These are phyloP conservation scores for Acrobeloides nanus DNA, from an alignment of 2,888 invertebrate species.

Conservation along the genomic window DNA sequence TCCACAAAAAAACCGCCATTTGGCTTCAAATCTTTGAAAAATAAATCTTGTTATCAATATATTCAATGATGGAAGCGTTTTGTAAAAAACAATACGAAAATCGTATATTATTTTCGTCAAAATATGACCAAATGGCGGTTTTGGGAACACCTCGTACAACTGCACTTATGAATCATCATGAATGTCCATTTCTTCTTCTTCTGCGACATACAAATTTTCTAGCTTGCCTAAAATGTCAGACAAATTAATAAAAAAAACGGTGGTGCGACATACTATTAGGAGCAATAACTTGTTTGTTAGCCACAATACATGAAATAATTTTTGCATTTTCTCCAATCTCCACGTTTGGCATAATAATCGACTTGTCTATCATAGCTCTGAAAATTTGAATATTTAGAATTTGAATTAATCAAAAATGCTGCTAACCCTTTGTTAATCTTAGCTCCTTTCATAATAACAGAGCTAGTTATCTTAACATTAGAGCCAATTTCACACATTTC, in stretches of 20 bases:
- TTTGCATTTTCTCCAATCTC: slow-evolving; percentile 34
- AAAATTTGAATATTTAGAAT: slow-evolving; percentile 10
- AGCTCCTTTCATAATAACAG: slow-evolving; percentile 34
- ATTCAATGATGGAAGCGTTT: too few relatives aligned
- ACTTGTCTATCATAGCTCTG: slow-evolving; percentile 33
- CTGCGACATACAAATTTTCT: slow-evolving; percentile 5
- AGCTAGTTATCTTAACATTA: slow-evolving; percentile 33
- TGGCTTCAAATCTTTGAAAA: too few relatives aligned
- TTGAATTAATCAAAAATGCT: slow-evolving; percentile 1
- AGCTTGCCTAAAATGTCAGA: slow-evolving; percentile 16
- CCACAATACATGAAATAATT: slow-evolving; percentile 32
- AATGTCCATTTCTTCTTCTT: slow-evolving; percentile 22
- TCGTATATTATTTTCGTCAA: too few relatives aligned
- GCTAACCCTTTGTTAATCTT: slow-evolving; percentile 34
- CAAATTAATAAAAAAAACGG: not conserved
- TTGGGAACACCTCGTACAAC: too few relatives aligned
- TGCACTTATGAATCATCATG: too few relatives aligned
- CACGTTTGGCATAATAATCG: slow-evolving; percentile 33
- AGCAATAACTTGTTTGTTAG: slow-evolving; percentile 50
- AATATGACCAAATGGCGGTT: too few relatives aligned
- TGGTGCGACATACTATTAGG: slow-evolving; percentile 32
- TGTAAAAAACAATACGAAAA: too few relatives aligned
- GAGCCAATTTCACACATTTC: slow-evolving; percentile 29
- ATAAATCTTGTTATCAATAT: too few relatives aligned
- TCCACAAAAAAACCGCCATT: too few relatives aligned